Evolutionary conservation across 2,797 vertebrate genomes (phyloP).

Genomic region (Anolis apletophallus): DNA sequence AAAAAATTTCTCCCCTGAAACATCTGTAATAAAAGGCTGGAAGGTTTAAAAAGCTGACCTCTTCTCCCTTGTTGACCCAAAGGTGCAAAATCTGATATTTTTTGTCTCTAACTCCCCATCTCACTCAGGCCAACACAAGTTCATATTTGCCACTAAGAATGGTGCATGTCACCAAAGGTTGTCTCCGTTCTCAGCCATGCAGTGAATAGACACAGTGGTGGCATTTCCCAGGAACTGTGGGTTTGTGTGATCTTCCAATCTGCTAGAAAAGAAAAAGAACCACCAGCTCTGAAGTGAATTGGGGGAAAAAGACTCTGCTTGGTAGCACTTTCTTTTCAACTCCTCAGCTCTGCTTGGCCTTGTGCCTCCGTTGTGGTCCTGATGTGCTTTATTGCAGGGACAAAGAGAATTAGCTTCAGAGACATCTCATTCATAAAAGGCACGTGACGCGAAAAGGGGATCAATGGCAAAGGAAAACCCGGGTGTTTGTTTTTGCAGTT

Average conservation of each 20-base stretch:
- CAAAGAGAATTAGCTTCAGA: slow-evolving; percentile 64
- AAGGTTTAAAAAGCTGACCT: no score
- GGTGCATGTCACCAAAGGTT: slow-evolving; percentile 5
- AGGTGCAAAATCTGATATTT: slow-evolving; percentile 28
- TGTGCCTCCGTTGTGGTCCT: slow-evolving; percentile 55
- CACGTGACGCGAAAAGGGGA: slow-evolving; percentile 62
- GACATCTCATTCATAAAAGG: slow-evolving; percentile 52
- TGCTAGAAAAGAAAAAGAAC: slow-evolving; percentile 53
- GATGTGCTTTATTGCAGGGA: slow-evolving; percentile 62
- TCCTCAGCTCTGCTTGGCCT: slow-evolving; percentile 61
- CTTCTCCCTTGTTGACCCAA: not conserved
- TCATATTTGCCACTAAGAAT: slow-evolving; percentile 14
- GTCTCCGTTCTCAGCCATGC: not conserved
- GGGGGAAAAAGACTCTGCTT: slow-evolving; percentile 53
- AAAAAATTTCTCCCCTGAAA: slow-evolving; percentile 13
- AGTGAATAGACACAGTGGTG: slow-evolving; percentile 29
- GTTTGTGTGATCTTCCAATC: slow-evolving; percentile 61
- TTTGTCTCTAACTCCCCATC: not conserved
- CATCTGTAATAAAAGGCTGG: not conserved
- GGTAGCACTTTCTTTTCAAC: slow-evolving; percentile 55
- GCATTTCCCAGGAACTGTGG: slow-evolving; percentile 50
- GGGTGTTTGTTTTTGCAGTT: slow-evolving; percentile 66
- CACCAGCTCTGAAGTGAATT: slow-evolving; percentile 26
- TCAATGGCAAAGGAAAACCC: slow-evolving; percentile 46
- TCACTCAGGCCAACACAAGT: slow-evolving; percentile 28